Percentiles rank a stretch among this genome's conserved stretches.
phyloP scores from a whole-genome alignment of 1,140 invertebrate genomes.

The Caenorhabditis latens region DNA sequence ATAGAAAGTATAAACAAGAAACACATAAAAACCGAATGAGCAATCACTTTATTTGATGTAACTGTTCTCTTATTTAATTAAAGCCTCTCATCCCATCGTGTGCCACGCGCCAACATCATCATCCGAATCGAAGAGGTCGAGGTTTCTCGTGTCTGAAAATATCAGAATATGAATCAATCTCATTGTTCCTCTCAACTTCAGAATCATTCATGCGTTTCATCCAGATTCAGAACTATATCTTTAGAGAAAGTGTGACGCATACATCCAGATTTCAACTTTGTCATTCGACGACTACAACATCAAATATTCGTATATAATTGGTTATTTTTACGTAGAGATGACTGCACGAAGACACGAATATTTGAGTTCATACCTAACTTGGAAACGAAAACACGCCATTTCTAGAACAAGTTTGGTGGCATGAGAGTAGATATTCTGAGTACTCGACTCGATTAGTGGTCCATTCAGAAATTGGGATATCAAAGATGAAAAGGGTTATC shows the following conservation, averaged over 20 bases:
- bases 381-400: background rate
- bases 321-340: conserved; percentile 16
- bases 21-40: conserved; percentile 12
- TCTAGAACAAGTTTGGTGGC: background rate
- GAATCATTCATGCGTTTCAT: no score
- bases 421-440: background rate
- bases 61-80: background rate
- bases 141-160: conserved; percentile 43
- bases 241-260: no score
- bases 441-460: background rate
- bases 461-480: background rate
- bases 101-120: background rate
- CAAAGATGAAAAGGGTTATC: background rate
- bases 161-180: no score
- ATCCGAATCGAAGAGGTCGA: conserved; percentile 48
- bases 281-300: background rate
- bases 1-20: background rate
- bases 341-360: background rate
- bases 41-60: conserved; percentile 37
- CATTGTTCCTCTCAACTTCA: no score
- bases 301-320: conserved; percentile 35
- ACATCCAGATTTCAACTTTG: background rate
- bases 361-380: background rate
- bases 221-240: no score
- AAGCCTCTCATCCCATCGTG: background rate